phyloP scores from a whole-genome alignment of 2,888 invertebrate species.

The Halocaridina rubra region DNA sequence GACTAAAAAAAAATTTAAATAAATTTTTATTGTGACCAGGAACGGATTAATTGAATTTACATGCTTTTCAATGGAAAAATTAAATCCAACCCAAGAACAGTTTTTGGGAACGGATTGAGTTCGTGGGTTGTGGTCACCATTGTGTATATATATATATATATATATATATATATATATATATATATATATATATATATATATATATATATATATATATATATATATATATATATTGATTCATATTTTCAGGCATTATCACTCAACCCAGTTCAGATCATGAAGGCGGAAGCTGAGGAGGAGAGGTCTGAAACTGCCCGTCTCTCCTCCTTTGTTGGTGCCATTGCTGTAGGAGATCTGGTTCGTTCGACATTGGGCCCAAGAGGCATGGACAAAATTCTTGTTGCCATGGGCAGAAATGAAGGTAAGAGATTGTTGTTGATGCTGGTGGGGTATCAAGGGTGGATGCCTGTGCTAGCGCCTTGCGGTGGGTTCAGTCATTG shows the following conservation, averaged over 20 bases:
- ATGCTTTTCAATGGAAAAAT: no score
- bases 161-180: not conserved
- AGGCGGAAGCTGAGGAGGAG: constrained; percentile 97
- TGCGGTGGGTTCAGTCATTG: no score
- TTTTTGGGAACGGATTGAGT: no score
- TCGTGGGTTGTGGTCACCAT: no score
- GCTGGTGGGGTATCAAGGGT: no score
- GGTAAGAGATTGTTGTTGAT: constrained; percentile 59
- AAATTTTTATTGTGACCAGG: no score
- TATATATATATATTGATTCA: not conserved
- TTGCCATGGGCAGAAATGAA: constrained; percentile 82
- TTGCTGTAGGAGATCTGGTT: constrained; percentile 97
- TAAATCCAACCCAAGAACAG: no score
- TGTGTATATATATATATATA: not conserved
- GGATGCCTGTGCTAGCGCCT: no score
- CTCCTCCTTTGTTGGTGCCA: constrained; percentile 98
- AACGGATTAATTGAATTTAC: no score
- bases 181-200: not conserved
- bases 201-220: not conserved
- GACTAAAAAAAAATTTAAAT: no score
- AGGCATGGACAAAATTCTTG: constrained; percentile 96
- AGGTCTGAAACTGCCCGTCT: constrained; percentile 96
- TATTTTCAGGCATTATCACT: constrained; percentile 72
- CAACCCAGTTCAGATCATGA: constrained; percentile 93
- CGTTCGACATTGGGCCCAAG: constrained; percentile 99